Percentiles rank a stretch among this genome's conserved stretches.
These are phyloP conservation scores for Recurvirostra avosetta DNA, from an alignment of 2,113 vertebrate species.

Conservation along the genomic window DNA sequence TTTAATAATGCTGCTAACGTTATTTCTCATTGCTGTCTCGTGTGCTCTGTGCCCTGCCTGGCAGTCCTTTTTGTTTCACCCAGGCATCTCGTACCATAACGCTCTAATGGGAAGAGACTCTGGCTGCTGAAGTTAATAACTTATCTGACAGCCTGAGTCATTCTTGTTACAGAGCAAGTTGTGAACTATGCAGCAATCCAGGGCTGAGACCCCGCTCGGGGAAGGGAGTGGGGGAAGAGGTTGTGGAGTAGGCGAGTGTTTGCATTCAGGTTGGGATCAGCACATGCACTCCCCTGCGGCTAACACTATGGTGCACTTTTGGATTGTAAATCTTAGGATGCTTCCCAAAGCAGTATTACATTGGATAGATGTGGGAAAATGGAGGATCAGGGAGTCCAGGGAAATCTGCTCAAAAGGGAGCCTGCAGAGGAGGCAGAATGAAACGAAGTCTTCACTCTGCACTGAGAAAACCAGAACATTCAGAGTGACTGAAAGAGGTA, in stretches of 20 bases:
- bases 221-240: neutral
- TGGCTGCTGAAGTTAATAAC: neutral
- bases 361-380: neutral
- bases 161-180: neutral
- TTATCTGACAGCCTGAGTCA: neutral
- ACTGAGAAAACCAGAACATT: neutral
- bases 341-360: neutral
- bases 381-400: neutral
- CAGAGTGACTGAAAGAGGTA: neutral
- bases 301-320: fast-evolving
- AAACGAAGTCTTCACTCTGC: fast-evolving
- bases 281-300: neutral
- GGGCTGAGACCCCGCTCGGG: neutral
- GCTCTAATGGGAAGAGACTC: conserved; percentile 17
- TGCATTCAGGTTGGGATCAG: neutral
- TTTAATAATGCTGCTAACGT: neutral
- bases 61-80: neutral
- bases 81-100: neutral
- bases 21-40: neutral
- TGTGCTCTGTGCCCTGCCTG: neutral
- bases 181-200: neutral
- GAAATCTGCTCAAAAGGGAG: neutral
- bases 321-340: neutral
- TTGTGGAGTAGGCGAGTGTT: neutral
- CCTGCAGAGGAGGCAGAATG: neutral